These are phyloP conservation scores for Apodemia hepburni DNA, from an alignment of 2,888 invertebrate genomes.

Conservation along the genomic window DNA sequence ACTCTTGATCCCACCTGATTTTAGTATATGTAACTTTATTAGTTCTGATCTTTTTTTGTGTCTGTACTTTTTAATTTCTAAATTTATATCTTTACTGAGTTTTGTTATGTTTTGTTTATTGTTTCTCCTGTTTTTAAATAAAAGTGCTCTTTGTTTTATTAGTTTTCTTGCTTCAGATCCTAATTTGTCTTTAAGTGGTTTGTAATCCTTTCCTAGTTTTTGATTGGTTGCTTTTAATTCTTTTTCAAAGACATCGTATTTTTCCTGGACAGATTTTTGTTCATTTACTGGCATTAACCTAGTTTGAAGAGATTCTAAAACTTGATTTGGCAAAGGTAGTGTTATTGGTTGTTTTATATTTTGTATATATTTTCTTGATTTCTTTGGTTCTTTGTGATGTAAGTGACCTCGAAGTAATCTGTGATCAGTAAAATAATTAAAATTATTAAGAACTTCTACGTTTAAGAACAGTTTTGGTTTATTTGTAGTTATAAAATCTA, in stretches of 20 bases:
- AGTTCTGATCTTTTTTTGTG: background rate
- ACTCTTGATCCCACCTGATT: slow-evolving; percentile 18
- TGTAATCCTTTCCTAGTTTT: too few species aligned
- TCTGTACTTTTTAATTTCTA: slow-evolving; percentile 16
- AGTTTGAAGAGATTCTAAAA: too few species aligned
- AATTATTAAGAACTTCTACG: slow-evolving; percentile 19
- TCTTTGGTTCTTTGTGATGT: slow-evolving; percentile 10
- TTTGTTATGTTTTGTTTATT: slow-evolving; percentile 18
- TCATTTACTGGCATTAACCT: too few species aligned
- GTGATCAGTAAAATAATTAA: slow-evolving; percentile 20
- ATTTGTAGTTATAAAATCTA: slow-evolving; percentile 32
- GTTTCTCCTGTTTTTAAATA: slow-evolving; percentile 19
- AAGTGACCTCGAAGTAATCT: slow-evolving; percentile 18
- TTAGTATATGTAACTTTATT: slow-evolving; percentile 15
- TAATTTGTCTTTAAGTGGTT: too few species aligned
- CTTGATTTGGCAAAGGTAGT: background rate
- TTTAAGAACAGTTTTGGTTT: slow-evolving; percentile 22
- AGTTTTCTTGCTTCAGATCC: background rate
- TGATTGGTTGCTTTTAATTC: too few species aligned
- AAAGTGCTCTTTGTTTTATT: slow-evolving; percentile 1
- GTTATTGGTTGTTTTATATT: slow-evolving; percentile 13
- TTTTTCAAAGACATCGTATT: too few species aligned
- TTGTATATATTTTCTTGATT: slow-evolving; percentile 16
- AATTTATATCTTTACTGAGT: slow-evolving; percentile 19
- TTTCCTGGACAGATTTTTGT: too few species aligned